These are phyloP conservation scores for Pseudomyrmex sp. DNA, from an alignment of 1,140 invertebrate species.

Conservation along the genomic window DNA sequence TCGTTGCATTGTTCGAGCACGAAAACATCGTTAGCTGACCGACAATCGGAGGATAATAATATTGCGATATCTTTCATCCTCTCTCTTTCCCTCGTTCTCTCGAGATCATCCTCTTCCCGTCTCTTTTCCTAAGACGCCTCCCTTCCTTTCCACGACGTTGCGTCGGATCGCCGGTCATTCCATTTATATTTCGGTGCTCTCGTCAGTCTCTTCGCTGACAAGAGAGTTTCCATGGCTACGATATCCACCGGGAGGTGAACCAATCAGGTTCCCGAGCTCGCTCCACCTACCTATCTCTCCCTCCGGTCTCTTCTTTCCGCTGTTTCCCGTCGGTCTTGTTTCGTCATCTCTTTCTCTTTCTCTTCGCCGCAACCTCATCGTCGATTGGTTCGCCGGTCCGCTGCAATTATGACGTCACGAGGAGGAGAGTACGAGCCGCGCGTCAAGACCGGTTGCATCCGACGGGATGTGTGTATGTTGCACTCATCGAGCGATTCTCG, in stretches of 20 bases:
- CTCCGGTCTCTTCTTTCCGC: slow-evolving; percentile 56
- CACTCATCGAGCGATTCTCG: slow-evolving; percentile 46
- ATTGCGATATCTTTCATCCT: slow-evolving; percentile 19
- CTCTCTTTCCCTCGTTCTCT: slow-evolving; percentile 7
- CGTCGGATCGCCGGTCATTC: slow-evolving; percentile 51
- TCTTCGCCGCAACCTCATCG: slow-evolving; percentile 10
- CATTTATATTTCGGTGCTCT: slow-evolving; percentile 71
- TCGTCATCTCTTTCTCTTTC: slow-evolving; percentile 29
- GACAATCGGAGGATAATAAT: slow-evolving; percentile 40
- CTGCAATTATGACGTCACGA: slow-evolving; percentile 65
- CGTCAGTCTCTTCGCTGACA: slow-evolving; percentile 47
- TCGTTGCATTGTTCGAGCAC: background rate
- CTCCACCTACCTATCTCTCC: slow-evolving; percentile 72
- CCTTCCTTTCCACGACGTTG: slow-evolving; percentile 3
- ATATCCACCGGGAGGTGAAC: slow-evolving; percentile 75
- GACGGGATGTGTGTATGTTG: slow-evolving; percentile 47
- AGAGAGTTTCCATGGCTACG: slow-evolving; percentile 79
- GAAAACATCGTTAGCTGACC: slow-evolving; percentile 2
- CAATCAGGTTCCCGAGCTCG: slow-evolving; percentile 77
- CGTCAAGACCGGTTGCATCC: slow-evolving; percentile 57
- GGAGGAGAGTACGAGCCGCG: slow-evolving; percentile 67
- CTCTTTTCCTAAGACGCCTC: slow-evolving; percentile 3
- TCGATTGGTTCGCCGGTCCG: slow-evolving; percentile 61
- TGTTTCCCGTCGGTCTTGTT: slow-evolving; percentile 18
- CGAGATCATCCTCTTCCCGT: slow-evolving; percentile 19